Evolutionary conservation across 2,797 vertebrate genomes (phyloP).

Genomic region (Chelon auratus): DNA sequence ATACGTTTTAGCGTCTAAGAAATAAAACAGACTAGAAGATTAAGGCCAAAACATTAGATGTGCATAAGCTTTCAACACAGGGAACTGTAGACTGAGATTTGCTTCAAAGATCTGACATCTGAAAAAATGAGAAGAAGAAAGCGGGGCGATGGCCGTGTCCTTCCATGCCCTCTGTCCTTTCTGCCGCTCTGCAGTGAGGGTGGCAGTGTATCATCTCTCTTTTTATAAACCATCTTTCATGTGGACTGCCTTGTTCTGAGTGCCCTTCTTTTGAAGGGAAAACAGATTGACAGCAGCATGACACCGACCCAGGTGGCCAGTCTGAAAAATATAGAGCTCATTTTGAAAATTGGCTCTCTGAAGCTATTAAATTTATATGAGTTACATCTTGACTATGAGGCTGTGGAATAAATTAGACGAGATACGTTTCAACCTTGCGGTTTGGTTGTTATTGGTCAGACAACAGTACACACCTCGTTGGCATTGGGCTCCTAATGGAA

Average conservation of each 20-base stretch:
- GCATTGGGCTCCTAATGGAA: conserved; percentile 16
- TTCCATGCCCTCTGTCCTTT: conserved; percentile 42
- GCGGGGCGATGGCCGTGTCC: conserved; percentile 25
- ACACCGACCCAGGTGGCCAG: neutral
- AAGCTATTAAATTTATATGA: conserved; percentile 8
- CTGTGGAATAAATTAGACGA: conserved; percentile 23
- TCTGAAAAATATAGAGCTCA: conserved; percentile 13
- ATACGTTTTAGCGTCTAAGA: conserved; percentile 23
- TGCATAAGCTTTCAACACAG: conserved; percentile 23
- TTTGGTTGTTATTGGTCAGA: conserved; percentile 18
- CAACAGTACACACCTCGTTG: neutral
- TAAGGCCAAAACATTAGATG: conserved; percentile 28
- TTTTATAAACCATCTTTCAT: conserved; percentile 43
- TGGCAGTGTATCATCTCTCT: conserved; percentile 22
- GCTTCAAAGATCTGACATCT: conserved; percentile 54
- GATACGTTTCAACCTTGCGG: conserved; percentile 8
- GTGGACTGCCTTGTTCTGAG: conserved; percentile 6
- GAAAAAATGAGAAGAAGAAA: conserved; percentile 30
- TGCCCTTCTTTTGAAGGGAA: conserved; percentile 1
- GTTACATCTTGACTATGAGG: conserved; percentile 1
- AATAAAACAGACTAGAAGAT: conserved; percentile 54
- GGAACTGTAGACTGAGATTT: conserved; percentile 40
- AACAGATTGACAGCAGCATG: neutral
- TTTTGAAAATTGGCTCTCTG: neutral
- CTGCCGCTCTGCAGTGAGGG: conserved; percentile 11